These are phyloP conservation scores for Diadumene lineata DNA, from an alignment of 92 coral and sea anemone genomes.

Conservation along the genomic window DNA sequence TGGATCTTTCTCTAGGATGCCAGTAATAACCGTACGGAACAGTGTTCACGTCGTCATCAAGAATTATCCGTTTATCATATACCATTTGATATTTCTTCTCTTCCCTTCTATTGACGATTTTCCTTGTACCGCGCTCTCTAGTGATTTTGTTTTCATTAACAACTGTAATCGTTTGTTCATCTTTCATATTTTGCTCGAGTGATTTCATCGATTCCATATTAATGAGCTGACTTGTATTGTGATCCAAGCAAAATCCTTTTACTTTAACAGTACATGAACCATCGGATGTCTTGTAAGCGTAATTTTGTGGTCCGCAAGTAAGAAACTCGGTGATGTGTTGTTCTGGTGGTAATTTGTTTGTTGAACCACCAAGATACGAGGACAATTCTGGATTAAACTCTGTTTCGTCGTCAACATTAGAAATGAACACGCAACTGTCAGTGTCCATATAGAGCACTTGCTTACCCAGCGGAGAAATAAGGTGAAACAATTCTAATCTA, in stretches of 20 bases:
- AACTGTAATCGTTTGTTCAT: neutral
- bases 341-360: neutral
- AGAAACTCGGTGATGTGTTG: neutral
- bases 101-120: neutral
- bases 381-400: neutral
- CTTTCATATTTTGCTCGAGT: neutral
- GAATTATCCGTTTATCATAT: neutral
- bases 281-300: neutral
- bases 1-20: constrained; percentile 33
- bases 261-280: no score
- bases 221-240: neutral
- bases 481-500: neutral
- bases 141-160: neutral
- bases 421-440: neutral
- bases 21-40: neutral
- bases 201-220: no score
- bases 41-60: neutral
- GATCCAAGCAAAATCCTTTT: neutral
- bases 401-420: neutral
- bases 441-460: neutral
- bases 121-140: neutral
- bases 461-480: neutral
- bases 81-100: neutral
- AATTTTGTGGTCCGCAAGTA: neutral
- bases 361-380: neutral